Base-by-base conservation (phyloP, 1,140 invertebrate genomes). In the Mycetomoellerius zeteki region DNA sequence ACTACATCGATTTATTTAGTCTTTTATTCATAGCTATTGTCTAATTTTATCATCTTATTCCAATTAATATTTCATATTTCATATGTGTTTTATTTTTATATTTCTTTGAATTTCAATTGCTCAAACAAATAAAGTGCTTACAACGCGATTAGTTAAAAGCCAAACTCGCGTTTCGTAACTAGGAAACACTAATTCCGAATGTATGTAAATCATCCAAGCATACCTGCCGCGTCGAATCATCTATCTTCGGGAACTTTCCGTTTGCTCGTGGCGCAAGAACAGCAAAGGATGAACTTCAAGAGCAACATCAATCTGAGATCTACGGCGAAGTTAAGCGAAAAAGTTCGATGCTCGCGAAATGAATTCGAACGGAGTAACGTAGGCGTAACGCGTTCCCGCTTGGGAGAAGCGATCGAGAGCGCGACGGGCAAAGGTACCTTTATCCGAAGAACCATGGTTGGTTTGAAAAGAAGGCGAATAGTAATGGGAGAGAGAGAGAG, bases 341-440 rank as follows among this genome's bases (percentile, higher is more conserved):
- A 84, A 84, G 80, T 84, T 84, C 30, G 78, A 75, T 60, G 56
- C 80, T 84, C 80, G 80, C 37, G 69, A 60, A 60, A 84, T 84
- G 80, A 84, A 75, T 84, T 73, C 69, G 69, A 84, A 73, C 77
- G 27, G 37, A 75, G 56, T 84, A 84, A 84, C 80, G 37, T 84
- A 60, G 69, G 69, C 69, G 80, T 75, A 84, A 84, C 80, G 80
- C 24, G 33, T 84, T 75, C 54, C 56, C 37, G 54, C 12, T 84
- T n/a, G 24, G 16, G 67, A 82, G 24, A 84, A 75, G 43, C 80
- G 54, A 60, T 82, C 80, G 33, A 52, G 47, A 33, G 14, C 37
- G 56, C 54, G 24, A 43, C 71, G 21, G 8, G 54, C 21, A 43
- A 30, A 50, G 33, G 24, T 30, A 64, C 62, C 62, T 37, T 80